Evolutionary conservation across 2,113 vertebrate genomes (phyloP), one percentile per base, ranked within the genome.

Genomic region (Oncorhynchus clarkii): DNA sequence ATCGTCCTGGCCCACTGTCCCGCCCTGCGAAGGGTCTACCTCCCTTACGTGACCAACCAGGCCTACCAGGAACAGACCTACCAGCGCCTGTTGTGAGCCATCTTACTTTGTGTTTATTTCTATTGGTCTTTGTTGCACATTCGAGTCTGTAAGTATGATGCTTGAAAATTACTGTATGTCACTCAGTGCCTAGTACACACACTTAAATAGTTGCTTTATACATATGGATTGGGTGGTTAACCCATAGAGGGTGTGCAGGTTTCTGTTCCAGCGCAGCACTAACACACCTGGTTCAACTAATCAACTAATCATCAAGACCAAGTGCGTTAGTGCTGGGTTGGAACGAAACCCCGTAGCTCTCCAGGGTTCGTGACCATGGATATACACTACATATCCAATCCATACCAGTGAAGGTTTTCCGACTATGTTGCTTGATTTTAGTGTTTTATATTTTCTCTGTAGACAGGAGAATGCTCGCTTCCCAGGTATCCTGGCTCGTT

Each of bases 21-120:
- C 0, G 93, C 93, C 67, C 88, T 96, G 79, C 90, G 95, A 39
- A 89, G 92, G 1, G 95, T 97, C 80, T 96, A 96, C 83, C 89
- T 97, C 60, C 96, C 95, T 62, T 97, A 97, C 1, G 95, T 97
- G 71, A 96, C 96, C 85, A 97, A 96, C 91, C 95, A 96, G 88
- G 95, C 95, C 22, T 96, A 96, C 81, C 96, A 96, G 84, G 96
- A 96, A 79, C 94, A 96, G 91, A 97, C 95, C 29, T 96, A 96
- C 91, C 95, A 97, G 81, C 93, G 94, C 18, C 89, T 96, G 78
- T 92, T 96, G 96, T 96, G 87, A 92, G 92, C 85, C 62, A 11
- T 66, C 51, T 79, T 49, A 60, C 67, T 59, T n/a, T 64, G 39
- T 48, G 27, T 49, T 22, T 26, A 45, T 26, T 49, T 45, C n/a